Conservation (phyloP, 2,113 vertebrate species). For the Elaphurus davidianus region DNA sequence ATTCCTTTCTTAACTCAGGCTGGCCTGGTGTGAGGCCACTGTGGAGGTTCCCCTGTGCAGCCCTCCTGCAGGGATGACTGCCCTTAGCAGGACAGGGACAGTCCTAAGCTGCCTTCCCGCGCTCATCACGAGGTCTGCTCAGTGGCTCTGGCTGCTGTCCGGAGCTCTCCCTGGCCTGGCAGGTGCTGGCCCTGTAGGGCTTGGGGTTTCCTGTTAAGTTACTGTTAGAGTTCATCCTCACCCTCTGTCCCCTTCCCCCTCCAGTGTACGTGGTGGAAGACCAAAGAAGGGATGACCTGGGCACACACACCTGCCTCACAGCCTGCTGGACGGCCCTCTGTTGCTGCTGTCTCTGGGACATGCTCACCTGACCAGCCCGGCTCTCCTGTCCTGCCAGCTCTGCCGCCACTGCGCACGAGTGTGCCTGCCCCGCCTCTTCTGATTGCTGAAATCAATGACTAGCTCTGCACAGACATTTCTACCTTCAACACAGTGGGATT, state of each 20-base stretch:
- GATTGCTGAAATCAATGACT: conserved; percentile 81
- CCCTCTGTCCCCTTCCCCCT: not conserved
- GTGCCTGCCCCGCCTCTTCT: conserved; percentile 68
- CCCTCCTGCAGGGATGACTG: not conserved
- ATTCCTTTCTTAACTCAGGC: not conserved
- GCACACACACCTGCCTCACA: conserved; percentile 90
- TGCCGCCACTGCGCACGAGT: conserved; percentile 59
- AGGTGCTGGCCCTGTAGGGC: not conserved
- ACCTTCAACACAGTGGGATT: conserved; percentile 51
- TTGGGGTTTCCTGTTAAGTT: not conserved
- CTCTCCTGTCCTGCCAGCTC: conserved; percentile 64
- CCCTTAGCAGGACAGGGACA: not conserved
- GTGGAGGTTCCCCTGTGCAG: not conserved
- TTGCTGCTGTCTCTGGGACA: conserved; percentile 98
- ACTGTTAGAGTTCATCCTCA: not conserved
- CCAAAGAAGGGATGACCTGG: conserved; percentile 88
- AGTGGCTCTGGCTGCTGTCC: not conserved
- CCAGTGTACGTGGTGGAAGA: conserved; percentile 96
- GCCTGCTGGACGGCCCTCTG: conserved; percentile 97
- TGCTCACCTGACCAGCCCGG: conserved; percentile 88
- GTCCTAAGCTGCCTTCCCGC: not conserved
- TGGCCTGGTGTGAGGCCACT: not conserved
- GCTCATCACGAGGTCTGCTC: not conserved
- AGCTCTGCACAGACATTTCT: conserved; percentile 78
- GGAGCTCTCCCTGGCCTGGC: not conserved